Conservation (phyloP, 1,140 invertebrate genomes). For the Drosophila sp. region DNA sequence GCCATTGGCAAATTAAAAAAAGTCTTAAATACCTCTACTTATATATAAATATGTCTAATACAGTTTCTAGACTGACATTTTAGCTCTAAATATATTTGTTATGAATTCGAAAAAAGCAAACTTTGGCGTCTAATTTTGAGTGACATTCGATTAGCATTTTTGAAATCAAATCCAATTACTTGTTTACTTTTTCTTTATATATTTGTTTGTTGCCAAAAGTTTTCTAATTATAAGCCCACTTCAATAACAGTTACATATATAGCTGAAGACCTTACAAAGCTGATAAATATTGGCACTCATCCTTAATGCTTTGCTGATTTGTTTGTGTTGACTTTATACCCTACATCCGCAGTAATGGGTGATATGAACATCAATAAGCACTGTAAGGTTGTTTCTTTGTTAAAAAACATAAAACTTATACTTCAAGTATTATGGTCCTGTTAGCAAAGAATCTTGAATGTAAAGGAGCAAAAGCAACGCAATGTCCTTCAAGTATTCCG, state of each 20-base stretch:
- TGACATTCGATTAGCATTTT: conserved; percentile 30
- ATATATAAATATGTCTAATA: neutral
- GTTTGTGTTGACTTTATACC: conserved; percentile 28
- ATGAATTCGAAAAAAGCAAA: neutral
- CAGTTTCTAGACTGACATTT: neutral
- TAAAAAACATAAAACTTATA: too few relatives aligned
- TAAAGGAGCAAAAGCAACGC: too few relatives aligned
- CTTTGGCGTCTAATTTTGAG: conserved; percentile 14
- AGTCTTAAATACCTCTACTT: neutral
- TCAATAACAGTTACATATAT: conserved; percentile 52
- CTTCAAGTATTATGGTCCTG: too few relatives aligned
- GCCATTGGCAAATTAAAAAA: conserved; percentile 5
- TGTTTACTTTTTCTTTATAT: conserved; percentile 4
- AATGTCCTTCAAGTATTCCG: neutral
- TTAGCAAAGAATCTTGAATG: too few relatives aligned
- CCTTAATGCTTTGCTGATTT: conserved; percentile 55
- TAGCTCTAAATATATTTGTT: neutral
- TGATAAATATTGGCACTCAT: conserved; percentile 49
- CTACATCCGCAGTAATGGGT: neutral
- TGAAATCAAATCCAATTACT: conserved; percentile 52
- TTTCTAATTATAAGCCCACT: conserved; percentile 68
- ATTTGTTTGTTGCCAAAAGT: conserved; percentile 35
- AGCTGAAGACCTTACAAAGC: neutral
- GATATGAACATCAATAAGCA: neutral
- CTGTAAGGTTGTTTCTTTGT: too few relatives aligned